Conservation (phyloP, 2,113 vertebrate genomes). For the Nicator chloris region DNA sequence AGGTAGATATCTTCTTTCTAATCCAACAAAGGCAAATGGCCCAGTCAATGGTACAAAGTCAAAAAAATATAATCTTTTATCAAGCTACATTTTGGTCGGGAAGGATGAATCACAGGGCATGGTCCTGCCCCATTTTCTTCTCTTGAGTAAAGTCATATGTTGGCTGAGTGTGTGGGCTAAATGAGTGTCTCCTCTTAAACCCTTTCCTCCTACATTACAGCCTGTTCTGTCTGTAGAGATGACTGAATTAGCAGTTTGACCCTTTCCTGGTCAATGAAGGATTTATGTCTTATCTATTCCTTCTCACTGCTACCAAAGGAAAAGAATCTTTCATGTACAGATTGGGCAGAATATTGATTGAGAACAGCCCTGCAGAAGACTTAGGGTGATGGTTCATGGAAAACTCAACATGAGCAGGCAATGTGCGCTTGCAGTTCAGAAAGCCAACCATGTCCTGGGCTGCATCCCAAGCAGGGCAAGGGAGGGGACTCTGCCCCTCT, state of each 20-base stretch:
- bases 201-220: background rate
- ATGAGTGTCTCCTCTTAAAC: background rate
- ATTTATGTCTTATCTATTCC: background rate
- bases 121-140: background rate
- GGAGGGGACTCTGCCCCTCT: background rate
- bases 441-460: background rate
- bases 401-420: background rate
- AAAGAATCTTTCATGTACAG: background rate
- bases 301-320: background rate
- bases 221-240: background rate
- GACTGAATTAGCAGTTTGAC: background rate
- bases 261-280: background rate
- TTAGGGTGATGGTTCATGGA: background rate
- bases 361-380: background rate
- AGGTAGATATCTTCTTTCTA: background rate
- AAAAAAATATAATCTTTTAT: background rate
- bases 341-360: background rate
- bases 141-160: background rate
- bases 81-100: background rate
- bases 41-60: background rate
- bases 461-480: background rate
- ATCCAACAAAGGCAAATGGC: background rate
- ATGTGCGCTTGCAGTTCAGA: rapidly evolving
- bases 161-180: background rate
- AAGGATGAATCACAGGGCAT: background rate